Evolutionary conservation across 2,113 vertebrate genomes (phyloP), one percentile per base, ranked within the genome.

Genomic region (Bos javanicus): DNA sequence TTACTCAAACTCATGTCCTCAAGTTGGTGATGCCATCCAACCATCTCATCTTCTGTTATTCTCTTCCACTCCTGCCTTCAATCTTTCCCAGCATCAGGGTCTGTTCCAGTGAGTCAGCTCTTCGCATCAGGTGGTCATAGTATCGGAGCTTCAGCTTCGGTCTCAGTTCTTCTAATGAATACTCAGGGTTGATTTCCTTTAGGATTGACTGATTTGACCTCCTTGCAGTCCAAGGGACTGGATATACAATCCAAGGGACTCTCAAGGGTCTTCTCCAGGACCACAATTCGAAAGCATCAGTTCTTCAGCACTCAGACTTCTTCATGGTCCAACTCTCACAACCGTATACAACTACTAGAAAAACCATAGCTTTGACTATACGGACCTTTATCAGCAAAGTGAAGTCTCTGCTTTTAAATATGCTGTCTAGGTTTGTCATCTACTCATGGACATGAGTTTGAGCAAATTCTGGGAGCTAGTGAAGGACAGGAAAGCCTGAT

Each of bases 321-420:
- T 39, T 71, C 67, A 71, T 1, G n/a, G 19, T 71, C 67, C 67
- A 71, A 23, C 5, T 39, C n/a, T 71, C 67, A 23, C 9, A 39
- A 23, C 2, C 2, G 1, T 39, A 23, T n/a, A 23, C 0, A 19
- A 39, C 67, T 71, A 39, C 67, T 39, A 39, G 67, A 23, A 39
- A 71, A 39, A 39, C n/a, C n/a, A 39, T 12, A 23, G 67, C n/a
- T 71, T 71, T 39, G n/a, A 71, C 67, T 36, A 1, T 12, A 71
- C 2, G 0, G 67, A 71, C n/a, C n/a, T 39, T 71, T 23, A 36
- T 39, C 0, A 1, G n/a, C 19, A 39, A 5, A 39, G n/a, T 39
- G 67, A 62, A 62, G 67, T 12, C 67, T 39, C 19, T 39, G 67
- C 19, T 39, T 71, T 23, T 39, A 39, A 71, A 71, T 23, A 71